Percentiles rank a stretch among this genome's conserved stretches.
phyloP scores from a whole-genome alignment of 2,113 vertebrate genomes.

The Trochalopteron elliotii region DNA sequence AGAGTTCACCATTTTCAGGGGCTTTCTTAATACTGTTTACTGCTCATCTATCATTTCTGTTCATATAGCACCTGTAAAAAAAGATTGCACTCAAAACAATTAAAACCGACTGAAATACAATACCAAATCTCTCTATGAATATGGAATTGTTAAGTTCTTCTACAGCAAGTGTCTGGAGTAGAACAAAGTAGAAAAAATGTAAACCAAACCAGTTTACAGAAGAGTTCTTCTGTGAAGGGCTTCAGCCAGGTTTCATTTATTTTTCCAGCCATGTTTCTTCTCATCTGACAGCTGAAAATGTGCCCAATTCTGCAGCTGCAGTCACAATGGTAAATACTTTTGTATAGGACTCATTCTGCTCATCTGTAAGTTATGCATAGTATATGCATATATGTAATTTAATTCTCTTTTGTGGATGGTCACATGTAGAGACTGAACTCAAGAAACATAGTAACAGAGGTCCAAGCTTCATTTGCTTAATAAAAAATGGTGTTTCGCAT shows the following conservation, averaged over 20 bases:
- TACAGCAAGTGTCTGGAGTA: not conserved
- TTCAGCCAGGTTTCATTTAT: not conserved
- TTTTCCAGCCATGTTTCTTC: not conserved
- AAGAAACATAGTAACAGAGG: not conserved
- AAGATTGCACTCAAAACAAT: not conserved
- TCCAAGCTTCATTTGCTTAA: not conserved
- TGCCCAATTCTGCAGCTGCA: conserved; percentile 10
- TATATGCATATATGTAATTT: not conserved
- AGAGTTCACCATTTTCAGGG: not conserved
- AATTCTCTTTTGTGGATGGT: not conserved
- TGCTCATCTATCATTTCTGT: not conserved
- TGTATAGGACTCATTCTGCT: not conserved
- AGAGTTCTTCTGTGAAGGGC: not conserved
- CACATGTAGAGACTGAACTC: not conserved
- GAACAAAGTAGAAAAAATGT: not conserved
- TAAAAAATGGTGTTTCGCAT: not conserved
- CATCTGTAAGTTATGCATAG: not conserved
- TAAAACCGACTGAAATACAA: not conserved
- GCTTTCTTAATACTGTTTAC: not conserved
- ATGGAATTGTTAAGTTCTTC: not conserved
- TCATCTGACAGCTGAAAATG: conserved; percentile 11
- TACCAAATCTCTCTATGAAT: not conserved
- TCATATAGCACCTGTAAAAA: not conserved
- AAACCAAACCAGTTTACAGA: not conserved
- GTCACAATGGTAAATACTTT: not conserved